These are phyloP conservation scores for Meloe dianella DNA, from an alignment of 2,888 invertebrate genomes.

Conservation along the genomic window DNA sequence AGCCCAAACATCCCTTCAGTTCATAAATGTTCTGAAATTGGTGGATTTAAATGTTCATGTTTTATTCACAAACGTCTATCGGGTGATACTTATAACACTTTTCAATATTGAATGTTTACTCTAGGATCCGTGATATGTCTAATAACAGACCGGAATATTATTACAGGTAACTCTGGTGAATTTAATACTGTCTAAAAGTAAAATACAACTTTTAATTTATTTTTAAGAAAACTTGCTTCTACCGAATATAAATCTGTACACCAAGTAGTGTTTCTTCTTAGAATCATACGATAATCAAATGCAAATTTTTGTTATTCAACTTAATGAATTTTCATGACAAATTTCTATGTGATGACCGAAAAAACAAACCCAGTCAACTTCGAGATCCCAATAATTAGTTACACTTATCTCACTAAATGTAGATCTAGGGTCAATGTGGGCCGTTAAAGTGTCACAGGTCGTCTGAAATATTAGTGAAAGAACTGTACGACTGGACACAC, in stretches of 20 bases:
- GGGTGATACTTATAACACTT: neutral
- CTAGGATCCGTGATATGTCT: neutral
- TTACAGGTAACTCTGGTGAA: neutral
- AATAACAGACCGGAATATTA: neutral
- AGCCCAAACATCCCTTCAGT: neutral
- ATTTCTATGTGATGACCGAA: too few species aligned
- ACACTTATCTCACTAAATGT: neutral
- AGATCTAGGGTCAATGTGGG: too few species aligned
- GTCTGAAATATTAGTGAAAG: too few species aligned
- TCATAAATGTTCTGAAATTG: neutral
- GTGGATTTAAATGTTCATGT: constrained; percentile 14
- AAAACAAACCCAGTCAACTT: neutral
- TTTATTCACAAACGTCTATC: constrained; percentile 11
- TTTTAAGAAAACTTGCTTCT: neutral
- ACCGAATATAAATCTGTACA: too few species aligned
- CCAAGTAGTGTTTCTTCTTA: too few species aligned
- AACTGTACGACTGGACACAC: too few species aligned
- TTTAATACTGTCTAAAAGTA: too few species aligned
- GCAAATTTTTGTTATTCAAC: too few species aligned
- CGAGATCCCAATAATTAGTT: constrained; percentile 15
- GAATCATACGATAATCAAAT: too few species aligned
- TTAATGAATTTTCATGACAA: too few species aligned
- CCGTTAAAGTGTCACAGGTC: constrained; percentile 5
- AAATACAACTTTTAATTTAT: neutral
- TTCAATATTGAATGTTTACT: constrained; percentile 15